Evolutionary conservation across 2,113 vertebrate species (phyloP).

Genomic region (Pomatorhinus ruficollis): DNA sequence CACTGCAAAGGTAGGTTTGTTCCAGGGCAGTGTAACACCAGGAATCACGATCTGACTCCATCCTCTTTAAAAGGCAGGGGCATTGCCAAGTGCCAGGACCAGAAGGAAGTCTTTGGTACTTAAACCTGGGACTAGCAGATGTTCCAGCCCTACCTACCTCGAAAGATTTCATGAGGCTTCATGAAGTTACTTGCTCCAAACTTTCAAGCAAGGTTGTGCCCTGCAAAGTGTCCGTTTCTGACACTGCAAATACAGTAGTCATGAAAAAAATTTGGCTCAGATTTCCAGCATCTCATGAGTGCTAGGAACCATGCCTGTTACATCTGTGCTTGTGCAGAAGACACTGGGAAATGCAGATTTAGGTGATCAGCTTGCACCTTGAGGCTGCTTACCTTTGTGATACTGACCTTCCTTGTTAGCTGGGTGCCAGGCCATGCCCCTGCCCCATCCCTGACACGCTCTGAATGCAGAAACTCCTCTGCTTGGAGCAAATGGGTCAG

Average conservation of each 20-base stretch:
- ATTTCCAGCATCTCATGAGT: rapidly evolving
- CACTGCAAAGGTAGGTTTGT: neutral
- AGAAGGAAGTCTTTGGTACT: neutral
- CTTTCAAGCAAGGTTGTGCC: neutral
- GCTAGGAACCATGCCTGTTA: neutral
- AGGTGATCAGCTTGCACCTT: too few species aligned
- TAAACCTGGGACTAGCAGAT: neutral
- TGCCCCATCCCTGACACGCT: neutral
- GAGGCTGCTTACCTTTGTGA: neutral
- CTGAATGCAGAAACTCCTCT: neutral
- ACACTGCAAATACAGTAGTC: neutral
- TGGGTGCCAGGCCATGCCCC: rapidly evolving
- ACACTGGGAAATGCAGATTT: neutral
- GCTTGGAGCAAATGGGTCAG: neutral
- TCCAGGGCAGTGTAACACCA: neutral
- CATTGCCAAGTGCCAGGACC: neutral
- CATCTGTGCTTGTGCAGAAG: neutral
- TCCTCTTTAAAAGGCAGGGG: neutral
- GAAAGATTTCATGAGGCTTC: neutral
- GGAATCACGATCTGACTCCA: neutral
- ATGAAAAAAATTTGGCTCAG: neutral
- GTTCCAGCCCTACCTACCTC: neutral
- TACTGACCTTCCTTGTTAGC: neutral
- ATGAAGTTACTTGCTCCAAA: neutral
- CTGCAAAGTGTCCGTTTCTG: rapidly evolving